Conservation (phyloP, 2,113 vertebrate genomes). For the Oncorhynchus kisutch region DNA sequence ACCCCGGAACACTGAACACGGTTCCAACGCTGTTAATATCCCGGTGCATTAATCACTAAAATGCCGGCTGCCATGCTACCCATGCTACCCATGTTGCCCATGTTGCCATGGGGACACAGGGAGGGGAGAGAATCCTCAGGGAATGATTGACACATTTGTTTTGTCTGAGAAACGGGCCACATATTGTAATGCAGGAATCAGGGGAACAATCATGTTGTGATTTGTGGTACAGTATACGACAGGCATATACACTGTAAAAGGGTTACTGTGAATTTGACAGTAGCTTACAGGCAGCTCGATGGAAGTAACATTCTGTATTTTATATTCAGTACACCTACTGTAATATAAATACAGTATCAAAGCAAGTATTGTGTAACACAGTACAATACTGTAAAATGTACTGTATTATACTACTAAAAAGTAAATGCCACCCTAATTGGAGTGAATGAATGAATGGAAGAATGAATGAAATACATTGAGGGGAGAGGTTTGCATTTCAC, state of each 20-base stretch:
- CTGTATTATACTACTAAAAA: too few relatives aligned
- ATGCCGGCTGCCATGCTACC: slow-evolving; percentile 20
- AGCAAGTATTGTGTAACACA: too few relatives aligned
- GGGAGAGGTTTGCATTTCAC: too few relatives aligned
- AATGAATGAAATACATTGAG: too few relatives aligned
- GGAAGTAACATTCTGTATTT: too few relatives aligned
- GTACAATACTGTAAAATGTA: too few relatives aligned
- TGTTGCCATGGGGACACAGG: neutral
- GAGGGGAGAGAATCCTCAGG: slow-evolving; percentile 7
- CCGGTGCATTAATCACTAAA: slow-evolving; percentile 65
- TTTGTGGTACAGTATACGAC: neutral
- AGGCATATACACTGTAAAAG: neutral
- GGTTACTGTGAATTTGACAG: too few relatives aligned
- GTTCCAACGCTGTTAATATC: slow-evolving; percentile 63
- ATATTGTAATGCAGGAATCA: slow-evolving; percentile 14
- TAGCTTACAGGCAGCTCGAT: too few relatives aligned
- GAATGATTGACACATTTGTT: slow-evolving; percentile 13
- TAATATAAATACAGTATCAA: too few relatives aligned
- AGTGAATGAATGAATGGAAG: too few relatives aligned
- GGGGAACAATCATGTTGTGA: slow-evolving; percentile 9
- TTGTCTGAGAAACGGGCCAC: slow-evolving; percentile 23
- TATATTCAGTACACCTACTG: too few relatives aligned
- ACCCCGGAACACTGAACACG: slow-evolving; percentile 48
- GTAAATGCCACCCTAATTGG: too few relatives aligned
- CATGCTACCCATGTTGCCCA: slow-evolving; percentile 41